Base-by-base conservation (phyloP, 2,113 vertebrate species). In the Piprites chloris region DNA sequence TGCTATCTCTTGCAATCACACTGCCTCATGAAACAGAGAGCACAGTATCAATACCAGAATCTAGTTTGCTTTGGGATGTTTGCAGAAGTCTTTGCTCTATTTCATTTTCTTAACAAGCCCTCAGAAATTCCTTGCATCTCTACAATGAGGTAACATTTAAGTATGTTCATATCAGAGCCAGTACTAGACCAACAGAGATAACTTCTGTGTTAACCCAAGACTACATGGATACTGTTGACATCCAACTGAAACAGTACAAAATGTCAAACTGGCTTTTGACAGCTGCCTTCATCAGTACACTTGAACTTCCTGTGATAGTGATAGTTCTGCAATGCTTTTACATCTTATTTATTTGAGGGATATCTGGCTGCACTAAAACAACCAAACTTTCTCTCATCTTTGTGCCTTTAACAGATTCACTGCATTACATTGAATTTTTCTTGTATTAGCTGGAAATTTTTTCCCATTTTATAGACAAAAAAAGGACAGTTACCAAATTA, bases 141-240 rank as follows among this genome's bases (percentile, higher is more conserved):
- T 72, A 49, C 73, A 26, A 18, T 23, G 46, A 81, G 49, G 80
- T 78, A 96, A 92, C 84, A 97, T 87, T 95, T 93, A 96, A 96
- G 93, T 74, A 96, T 87, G 68, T 80, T 69, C 26, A 7, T 85
- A 91, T 61, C 84, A 83, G 47, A 85, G 49, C 6, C 41, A 50
- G 53, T 55, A 90, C 21, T 37, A 59, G 74, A 46, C 8, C 22
- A 35, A 59, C 15, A 76, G 15, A 84, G 37, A 32, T 23, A 89
- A 86, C 23, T 14, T 9, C 27, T 28, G 14, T 6, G 33, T 61
- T 88, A 80, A 76, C 42, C 67, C 80, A 87, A 35, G 37, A 37
- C 59, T 65, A 65, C 2, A 1, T 16, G 33, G 35, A n/a, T 61
- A 44, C 53, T 61, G 26, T 5, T 56, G 28, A 63, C 56, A 88